These are phyloP conservation scores for Ceratosolen solmsi DNA, from an alignment of 1,140 invertebrate species.

Conservation along the genomic window DNA sequence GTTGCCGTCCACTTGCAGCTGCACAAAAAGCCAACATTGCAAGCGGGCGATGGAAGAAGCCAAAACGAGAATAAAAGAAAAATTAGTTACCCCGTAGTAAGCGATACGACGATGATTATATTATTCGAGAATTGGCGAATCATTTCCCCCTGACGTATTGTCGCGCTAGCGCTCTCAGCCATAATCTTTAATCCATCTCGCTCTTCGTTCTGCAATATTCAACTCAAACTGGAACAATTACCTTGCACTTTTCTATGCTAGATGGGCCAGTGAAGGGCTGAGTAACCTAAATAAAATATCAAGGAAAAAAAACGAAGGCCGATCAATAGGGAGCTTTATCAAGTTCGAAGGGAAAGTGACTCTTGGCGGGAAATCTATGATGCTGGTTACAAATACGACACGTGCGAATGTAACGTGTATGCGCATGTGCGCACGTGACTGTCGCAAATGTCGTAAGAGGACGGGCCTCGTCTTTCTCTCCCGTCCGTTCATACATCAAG, in stretches of 20 bases:
- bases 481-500: constrained; percentile 34
- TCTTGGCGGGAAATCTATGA: too few species aligned
- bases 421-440: too few species aligned
- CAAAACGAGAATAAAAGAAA: background rate
- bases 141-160: constrained; percentile 7
- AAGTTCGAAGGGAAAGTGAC: too few species aligned
- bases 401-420: too few species aligned
- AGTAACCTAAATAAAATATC: too few species aligned
- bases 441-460: too few species aligned
- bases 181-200: background rate
- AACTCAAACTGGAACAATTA: too few species aligned
- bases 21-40: background rate
- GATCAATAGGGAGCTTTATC: background rate
- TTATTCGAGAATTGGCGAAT: constrained; percentile 12
- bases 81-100: background rate
- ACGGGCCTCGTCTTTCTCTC: too few species aligned
- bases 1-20: background rate
- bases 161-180: background rate
- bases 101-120: background rate
- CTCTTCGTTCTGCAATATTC: too few species aligned
- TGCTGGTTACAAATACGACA: too few species aligned
- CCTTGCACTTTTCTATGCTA: too few species aligned
- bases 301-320: background rate
- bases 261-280: too few species aligned
- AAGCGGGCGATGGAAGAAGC: background rate